A percentile compares a stretch with the other conserved stretches of the same genome.
Conservation (phyloP, 2,113 vertebrate genomes). For the Rynchops niger region DNA sequence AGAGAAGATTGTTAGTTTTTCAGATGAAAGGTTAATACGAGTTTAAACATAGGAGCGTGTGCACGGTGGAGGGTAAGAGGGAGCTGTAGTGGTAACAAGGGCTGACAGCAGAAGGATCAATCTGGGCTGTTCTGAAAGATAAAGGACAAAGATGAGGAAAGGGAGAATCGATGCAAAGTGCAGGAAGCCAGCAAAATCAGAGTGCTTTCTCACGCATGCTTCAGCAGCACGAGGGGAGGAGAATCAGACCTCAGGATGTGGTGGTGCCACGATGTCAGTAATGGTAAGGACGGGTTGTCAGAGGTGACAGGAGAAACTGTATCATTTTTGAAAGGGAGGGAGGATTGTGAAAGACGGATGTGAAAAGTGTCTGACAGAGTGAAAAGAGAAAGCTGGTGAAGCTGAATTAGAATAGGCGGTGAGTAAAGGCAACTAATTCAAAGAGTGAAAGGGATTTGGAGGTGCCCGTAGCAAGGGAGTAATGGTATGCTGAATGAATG, state of each 20-base stretch:
- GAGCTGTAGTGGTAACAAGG: accelerated
- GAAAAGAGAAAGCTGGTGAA: constrained; percentile 6
- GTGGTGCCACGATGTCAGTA: background rate
- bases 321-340: background rate
- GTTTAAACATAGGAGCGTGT: background rate
- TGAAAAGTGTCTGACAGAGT: constrained; percentile 6
- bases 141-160: background rate
- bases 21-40: background rate
- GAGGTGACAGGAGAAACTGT: constrained; percentile 16
- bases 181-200: background rate
- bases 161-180: background rate
- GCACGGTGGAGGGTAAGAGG: background rate
- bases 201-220: background rate
- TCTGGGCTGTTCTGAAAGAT: background rate
- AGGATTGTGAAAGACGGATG: background rate
- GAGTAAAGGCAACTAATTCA: background rate
- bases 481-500: accelerated
- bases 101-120: background rate
- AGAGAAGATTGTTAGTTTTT: background rate
- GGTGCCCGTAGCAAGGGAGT: background rate
- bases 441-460: background rate
- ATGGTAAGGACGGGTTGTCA: background rate
- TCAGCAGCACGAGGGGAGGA: background rate
- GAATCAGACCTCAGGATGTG: background rate
- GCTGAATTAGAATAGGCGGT: background rate